Percentiles rank a stretch among this genome's conserved stretches.
Conservation (phyloP, 2,113 vertebrate species). For the Choloepus hoffmanni region DNA sequence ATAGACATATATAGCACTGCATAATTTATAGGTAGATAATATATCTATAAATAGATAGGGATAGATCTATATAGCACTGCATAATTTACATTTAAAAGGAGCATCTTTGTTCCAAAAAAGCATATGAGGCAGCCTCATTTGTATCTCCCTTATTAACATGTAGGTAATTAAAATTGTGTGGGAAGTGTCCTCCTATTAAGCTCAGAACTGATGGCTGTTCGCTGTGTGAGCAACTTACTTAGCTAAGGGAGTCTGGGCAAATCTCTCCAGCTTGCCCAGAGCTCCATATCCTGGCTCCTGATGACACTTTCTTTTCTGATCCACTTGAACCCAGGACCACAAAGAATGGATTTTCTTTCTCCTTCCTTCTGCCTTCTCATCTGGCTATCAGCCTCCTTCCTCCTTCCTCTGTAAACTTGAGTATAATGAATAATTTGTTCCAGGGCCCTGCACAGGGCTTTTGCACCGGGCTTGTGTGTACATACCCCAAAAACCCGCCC, state of each 20-base stretch:
- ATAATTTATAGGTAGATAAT: background rate
- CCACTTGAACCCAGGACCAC: background rate
- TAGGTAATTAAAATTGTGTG: background rate
- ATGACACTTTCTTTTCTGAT: background rate
- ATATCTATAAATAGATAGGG: background rate
- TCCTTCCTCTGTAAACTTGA: background rate
- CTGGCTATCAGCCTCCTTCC: background rate
- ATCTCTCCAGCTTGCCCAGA: background rate
- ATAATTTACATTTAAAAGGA: background rate
- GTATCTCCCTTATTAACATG: background rate
- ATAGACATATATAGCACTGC: background rate
- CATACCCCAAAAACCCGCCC: background rate
- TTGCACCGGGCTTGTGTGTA: background rate
- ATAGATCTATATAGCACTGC: background rate
- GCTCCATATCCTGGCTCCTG: background rate
- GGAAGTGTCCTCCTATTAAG: background rate
- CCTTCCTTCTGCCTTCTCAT: background rate
- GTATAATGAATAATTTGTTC: background rate
- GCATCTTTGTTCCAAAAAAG: constrained; percentile 4
- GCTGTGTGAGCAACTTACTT: background rate
- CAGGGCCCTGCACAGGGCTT: background rate
- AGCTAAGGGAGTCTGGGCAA: background rate
- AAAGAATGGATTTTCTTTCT: background rate
- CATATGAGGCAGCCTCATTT: background rate
- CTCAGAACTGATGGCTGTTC: background rate